A percentile compares a stretch with the other conserved stretches of the same genome.
phyloP scores from a whole-genome alignment of 2,888 invertebrate species.

The Cordilura impudica region DNA sequence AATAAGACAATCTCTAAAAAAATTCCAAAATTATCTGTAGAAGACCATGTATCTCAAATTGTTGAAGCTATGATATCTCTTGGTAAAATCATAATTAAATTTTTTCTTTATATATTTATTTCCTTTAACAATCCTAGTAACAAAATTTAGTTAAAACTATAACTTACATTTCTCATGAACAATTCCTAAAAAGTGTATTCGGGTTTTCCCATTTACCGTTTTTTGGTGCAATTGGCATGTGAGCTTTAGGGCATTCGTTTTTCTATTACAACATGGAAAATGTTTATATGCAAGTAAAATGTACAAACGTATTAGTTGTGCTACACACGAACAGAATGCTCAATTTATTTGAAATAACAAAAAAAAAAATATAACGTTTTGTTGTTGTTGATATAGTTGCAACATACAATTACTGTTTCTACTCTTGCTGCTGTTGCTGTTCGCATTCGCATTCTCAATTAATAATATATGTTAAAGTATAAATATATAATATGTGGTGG shows the following conservation, averaged over 20 bases:
- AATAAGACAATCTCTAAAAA: too few species aligned
- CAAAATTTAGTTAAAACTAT: too few species aligned
- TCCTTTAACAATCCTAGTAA: too few species aligned
- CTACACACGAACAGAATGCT: background rate
- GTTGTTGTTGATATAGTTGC: background rate
- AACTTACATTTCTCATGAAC: conserved; percentile 22
- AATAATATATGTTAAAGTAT: background rate
- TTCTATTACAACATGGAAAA: background rate
- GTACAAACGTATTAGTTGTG: background rate
- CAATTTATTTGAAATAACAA: too few species aligned
- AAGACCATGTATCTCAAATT: too few species aligned
- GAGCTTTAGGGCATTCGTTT: conserved; percentile 8
- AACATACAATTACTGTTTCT: background rate
- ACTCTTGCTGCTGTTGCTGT: background rate
- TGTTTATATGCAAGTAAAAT: background rate
- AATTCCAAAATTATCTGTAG: too few species aligned
- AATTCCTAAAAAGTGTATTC: conserved; percentile 28
- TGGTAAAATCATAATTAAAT: too few species aligned
- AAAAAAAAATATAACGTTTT: too few species aligned
- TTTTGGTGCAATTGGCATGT: conserved; percentile 41
- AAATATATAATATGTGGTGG: conserved; percentile 6
- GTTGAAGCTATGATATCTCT: too few species aligned
- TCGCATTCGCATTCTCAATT: background rate
- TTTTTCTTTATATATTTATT: too few species aligned
- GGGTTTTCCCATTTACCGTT: conserved; percentile 36